phyloP scores from a whole-genome alignment of 2,888 invertebrate species.

The Xestia xanthographa region DNA sequence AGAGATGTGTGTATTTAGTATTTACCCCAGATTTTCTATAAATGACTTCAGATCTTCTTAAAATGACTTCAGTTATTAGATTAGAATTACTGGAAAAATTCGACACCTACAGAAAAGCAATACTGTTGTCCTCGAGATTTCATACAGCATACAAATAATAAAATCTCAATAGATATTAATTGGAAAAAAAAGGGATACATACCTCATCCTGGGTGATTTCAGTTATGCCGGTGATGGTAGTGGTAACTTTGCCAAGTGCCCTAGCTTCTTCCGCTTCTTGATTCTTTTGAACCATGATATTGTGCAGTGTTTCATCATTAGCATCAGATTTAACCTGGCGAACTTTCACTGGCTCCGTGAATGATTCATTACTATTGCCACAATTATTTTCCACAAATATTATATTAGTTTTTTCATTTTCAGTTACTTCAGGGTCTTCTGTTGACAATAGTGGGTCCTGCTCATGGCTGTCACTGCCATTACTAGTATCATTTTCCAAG shows the following conservation, averaged over 20 bases:
- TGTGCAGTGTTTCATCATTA: conserved; percentile 57
- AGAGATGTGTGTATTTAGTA: neutral
- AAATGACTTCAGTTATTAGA: neutral
- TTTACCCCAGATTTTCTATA: neutral
- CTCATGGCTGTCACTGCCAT: conserved; percentile 56
- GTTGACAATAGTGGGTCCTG: conserved; percentile 41
- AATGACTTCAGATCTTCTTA: neutral
- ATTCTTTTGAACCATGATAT: conserved; percentile 61
- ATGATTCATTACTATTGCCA: conserved; percentile 74
- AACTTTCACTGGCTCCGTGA: conserved; percentile 67
- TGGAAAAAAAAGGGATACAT: conserved; percentile 8
- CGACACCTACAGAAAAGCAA: neutral
- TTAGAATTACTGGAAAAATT: neutral
- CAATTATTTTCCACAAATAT: conserved; percentile 66
- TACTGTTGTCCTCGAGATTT: neutral
- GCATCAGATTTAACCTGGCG: conserved; percentile 67
- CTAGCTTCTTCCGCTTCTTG: conserved; percentile 54
- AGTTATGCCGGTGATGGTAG: conserved; percentile 50
- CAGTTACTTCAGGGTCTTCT: conserved; percentile 45
- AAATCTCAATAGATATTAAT: neutral
- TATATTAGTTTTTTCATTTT: conserved; percentile 65
- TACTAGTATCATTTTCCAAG: conserved; percentile 59
- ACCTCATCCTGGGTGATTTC: conserved; percentile 56
- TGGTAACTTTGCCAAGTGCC: conserved; percentile 53
- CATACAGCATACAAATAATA: neutral